Percentiles rank a stretch among this genome's conserved stretches.
Evolutionary conservation across 2,888 invertebrate species (phyloP).

Genomic region (Sthenelais limicola): DNA sequence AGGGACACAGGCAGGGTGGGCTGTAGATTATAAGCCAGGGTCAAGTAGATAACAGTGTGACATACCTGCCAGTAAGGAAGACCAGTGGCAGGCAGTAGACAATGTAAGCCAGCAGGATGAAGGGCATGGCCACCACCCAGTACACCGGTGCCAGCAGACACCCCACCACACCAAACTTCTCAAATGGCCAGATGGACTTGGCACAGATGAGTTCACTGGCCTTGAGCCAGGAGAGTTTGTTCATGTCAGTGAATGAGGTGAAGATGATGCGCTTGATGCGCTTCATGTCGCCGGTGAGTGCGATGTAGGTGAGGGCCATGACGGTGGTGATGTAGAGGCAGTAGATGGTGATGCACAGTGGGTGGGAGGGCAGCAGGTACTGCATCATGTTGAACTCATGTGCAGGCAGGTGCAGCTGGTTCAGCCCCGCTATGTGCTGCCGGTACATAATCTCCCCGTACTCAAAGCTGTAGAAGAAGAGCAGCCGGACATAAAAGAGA

Average conservation of each 20-base stretch:
- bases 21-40: too few species aligned
- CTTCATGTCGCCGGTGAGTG: conserved; percentile 50
- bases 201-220: conserved; percentile 62
- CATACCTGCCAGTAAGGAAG: conserved; percentile 16
- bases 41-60: too few species aligned
- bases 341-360: conserved; percentile 64
- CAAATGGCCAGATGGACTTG: conserved; percentile 66
- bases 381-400: conserved; percentile 62
- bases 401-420: conserved; percentile 44
- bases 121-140: conserved; percentile 57
- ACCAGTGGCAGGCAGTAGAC: conserved; percentile 66
- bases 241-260: conserved; percentile 64
- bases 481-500: conserved; percentile 64
- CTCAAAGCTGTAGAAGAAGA: conserved; percentile 67
- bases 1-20: too few species aligned
- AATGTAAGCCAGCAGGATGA: conserved; percentile 57
- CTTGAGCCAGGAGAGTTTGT: conserved; percentile 62
- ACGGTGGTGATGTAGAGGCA: conserved; percentile 62
- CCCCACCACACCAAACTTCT: conserved; percentile 64
- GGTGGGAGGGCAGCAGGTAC: conserved; percentile 64
- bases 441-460: conserved; percentile 59
- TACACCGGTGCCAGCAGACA: conserved; percentile 61
- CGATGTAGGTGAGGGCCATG: conserved; percentile 59
- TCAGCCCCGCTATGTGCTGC: conserved; percentile 50
- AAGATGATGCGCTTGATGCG: conserved; percentile 59